A percentile compares a stretch with the other conserved stretches of the same genome.
These are phyloP conservation scores for Scaptomyza cyrtandrae DNA, from an alignment of 2,888 invertebrate species.

Conservation along the genomic window DNA sequence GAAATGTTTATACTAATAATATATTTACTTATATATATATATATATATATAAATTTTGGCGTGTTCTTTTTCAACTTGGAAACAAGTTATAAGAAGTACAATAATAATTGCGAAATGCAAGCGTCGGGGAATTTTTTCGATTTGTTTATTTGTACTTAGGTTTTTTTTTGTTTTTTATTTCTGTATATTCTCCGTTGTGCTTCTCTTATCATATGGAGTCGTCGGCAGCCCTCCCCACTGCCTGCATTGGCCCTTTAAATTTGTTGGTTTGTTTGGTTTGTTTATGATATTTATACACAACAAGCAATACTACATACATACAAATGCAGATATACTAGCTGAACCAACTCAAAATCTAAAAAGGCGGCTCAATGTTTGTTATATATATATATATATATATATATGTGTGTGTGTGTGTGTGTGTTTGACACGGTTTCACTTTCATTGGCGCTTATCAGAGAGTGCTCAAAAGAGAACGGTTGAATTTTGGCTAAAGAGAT, in stretches of 20 bases:
- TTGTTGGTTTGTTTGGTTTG: slow-evolving; percentile 45
- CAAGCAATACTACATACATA: slow-evolving; percentile 6
- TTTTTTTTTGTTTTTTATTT: slow-evolving; percentile 25
- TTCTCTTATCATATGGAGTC: slow-evolving; percentile 26
- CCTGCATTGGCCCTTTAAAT: slow-evolving; percentile 29
- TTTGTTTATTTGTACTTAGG: neutral
- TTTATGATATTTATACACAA: slow-evolving; percentile 61
- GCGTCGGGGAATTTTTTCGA: slow-evolving; percentile 4
- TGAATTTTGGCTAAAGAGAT: slow-evolving; percentile 9
- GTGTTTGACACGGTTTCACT: slow-evolving; percentile 64
- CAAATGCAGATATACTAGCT: slow-evolving; percentile 12
- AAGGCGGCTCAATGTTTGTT: slow-evolving; percentile 9
- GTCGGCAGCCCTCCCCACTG: neutral
- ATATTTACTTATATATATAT: too few relatives aligned
- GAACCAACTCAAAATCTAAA: neutral
- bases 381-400: neutral
- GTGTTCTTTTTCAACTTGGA: too few relatives aligned
- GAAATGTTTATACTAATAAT: too few relatives aligned
- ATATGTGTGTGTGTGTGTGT: slow-evolving; percentile 4
- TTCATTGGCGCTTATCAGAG: slow-evolving; percentile 61
- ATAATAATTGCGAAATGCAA: slow-evolving; percentile 33
- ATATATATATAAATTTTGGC: too few relatives aligned
- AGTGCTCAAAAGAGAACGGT: slow-evolving; percentile 13
- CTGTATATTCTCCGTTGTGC: neutral
- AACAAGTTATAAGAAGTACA: neutral